Evolutionary conservation across 2,113 vertebrate species (phyloP).

Genomic region (Bucco capensis): DNA sequence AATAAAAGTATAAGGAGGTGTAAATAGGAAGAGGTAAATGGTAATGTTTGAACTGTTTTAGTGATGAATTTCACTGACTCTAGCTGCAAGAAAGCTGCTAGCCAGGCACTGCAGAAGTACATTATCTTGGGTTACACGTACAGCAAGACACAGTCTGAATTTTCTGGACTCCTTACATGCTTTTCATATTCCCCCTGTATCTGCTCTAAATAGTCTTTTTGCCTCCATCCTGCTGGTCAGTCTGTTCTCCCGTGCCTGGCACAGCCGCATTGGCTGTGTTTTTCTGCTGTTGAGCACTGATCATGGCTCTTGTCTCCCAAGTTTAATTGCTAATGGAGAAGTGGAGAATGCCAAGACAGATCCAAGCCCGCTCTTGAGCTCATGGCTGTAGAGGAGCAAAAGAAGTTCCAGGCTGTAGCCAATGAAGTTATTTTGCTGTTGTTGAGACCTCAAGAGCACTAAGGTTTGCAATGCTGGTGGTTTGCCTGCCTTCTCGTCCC

Average conservation of each 20-base stretch:
- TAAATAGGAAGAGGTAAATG: constrained; percentile 13
- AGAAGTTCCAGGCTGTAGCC: neutral
- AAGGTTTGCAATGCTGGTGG: neutral
- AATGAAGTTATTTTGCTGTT: neutral
- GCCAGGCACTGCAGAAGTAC: neutral
- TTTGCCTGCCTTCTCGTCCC: neutral
- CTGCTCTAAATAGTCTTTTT: neutral
- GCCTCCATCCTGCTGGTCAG: neutral
- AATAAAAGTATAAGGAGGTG: constrained; percentile 3
- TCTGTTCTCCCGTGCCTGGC: neutral
- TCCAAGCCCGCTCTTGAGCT: neutral
- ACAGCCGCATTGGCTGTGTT: accelerated
- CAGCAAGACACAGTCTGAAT: neutral
- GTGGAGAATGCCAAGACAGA: neutral
- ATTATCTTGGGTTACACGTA: neutral
- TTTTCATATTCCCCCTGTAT: neutral
- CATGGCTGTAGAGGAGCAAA: neutral
- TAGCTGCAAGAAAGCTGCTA: neutral
- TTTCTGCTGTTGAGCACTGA: neutral
- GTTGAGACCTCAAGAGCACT: accelerated
- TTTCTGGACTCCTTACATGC: neutral
- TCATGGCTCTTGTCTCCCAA: neutral
- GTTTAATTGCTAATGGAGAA: neutral
- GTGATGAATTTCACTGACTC: neutral
- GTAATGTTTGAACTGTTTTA: constrained; percentile 15